Base-by-base conservation (phyloP, 2,888 invertebrate genomes). In the Lordiphosa fenestrarum region DNA sequence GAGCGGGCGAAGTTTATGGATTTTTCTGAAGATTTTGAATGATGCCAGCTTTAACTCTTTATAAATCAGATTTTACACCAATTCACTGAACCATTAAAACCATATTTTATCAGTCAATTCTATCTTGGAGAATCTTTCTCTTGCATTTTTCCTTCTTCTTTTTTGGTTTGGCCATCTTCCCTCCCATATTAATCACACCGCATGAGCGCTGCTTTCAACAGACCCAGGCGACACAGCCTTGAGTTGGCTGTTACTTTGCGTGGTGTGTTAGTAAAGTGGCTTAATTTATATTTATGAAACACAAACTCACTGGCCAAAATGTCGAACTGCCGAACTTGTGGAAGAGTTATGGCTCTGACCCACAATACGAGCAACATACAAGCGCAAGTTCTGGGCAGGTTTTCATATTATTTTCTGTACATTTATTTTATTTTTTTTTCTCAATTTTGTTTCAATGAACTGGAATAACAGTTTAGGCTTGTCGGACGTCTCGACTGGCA, bases 341-440 rank as follows among this genome's bases (percentile, higher is more conserved):
- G 63, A 86, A 86, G 84, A 83, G 65, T 86, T 85, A 84, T 86
- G 81, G 71, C 70, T 85, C 65, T 86, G 85, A 86, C 83, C 83
- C 85, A 83, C 73, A 86, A 72, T 67, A 65, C 46, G 44, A 25
- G 61, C 55, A 42, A 65, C 58, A 64, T 48, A 60, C 52, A 48
- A 51, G 56, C 53, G 13, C 52, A 60, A 40, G 53, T 58, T 66
- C 59, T 66, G 60, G 66, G 73, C 61, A 67, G 65, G 66, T 80
- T 74, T 19, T 19, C 19, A 4, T 19, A 19, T 82, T 77, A 67
- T 73, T 15, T 38, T 15, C 2, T 12, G 7, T 9, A 13, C 1
- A 15, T 15, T 1, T 15, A 15, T 7, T 15, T 1, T 15, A 15
- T 7, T 6, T 9, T 10, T 13, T 44, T 15, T 30, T 21, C 23